These are phyloP conservation scores for Sinodicranocentrus sp. DNA, from an alignment of 2,888 invertebrate genomes.

Conservation along the genomic window DNA sequence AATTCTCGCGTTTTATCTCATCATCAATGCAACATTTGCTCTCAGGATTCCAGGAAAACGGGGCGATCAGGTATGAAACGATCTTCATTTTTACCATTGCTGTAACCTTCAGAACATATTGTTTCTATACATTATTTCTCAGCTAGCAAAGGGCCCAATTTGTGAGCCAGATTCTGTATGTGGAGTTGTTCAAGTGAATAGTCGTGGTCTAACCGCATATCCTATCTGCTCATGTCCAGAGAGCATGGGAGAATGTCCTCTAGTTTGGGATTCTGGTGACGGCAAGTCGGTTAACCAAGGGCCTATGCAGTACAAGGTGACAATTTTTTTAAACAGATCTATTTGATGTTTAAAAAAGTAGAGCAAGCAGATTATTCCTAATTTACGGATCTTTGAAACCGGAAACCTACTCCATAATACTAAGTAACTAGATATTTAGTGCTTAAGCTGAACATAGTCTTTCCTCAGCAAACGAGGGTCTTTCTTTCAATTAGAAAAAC, in stretches of 20 bases:
- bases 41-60: neutral
- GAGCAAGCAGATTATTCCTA: too few relatives aligned
- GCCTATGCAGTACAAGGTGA: constrained; percentile 42
- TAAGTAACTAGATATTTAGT: too few relatives aligned
- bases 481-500: too few relatives aligned
- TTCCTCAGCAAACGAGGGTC: too few relatives aligned
- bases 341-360: too few relatives aligned
- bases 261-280: constrained; percentile 30
- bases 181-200: constrained; percentile 37
- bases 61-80: constrained; percentile 5
- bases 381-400: too few relatives aligned
- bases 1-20: neutral
- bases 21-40: constrained; percentile 2
- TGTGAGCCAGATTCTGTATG: constrained; percentile 42
- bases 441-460: too few relatives aligned
- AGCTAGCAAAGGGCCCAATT: neutral
- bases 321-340: too few relatives aligned
- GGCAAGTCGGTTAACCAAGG: constrained; percentile 34
- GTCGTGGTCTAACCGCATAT: constrained; percentile 20
- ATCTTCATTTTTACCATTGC: neutral
- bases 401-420: too few relatives aligned
- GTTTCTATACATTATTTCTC: neutral
- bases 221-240: constrained; percentile 38
- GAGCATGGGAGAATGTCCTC: constrained; percentile 20
- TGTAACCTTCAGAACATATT: neutral